Conservation (phyloP, 2,113 vertebrate species). For the Microtus ochrogaster region DNA sequence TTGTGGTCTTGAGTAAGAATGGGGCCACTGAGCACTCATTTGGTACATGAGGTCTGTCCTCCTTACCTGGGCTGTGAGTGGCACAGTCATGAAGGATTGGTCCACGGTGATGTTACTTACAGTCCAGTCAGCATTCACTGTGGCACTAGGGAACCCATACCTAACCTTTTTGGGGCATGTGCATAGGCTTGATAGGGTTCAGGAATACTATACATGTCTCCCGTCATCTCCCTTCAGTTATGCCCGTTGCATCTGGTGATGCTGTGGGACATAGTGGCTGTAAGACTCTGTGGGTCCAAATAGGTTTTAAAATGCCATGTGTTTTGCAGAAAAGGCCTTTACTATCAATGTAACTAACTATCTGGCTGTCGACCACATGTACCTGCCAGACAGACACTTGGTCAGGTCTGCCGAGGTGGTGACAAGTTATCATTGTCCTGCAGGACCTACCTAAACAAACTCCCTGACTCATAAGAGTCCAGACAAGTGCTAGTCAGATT, state of each 20-base stretch:
- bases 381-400: neutral
- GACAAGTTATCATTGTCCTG: neutral
- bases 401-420: no score
- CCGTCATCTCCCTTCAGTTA: no score
- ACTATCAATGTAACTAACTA: neutral
- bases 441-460: neutral
- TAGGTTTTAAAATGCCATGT: neutral
- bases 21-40: fast-evolving
- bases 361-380: neutral
- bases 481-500: neutral
- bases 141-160: fast-evolving
- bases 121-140: neutral
- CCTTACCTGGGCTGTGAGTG: neutral
- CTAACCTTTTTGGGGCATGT: neutral
- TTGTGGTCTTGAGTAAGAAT: neutral
- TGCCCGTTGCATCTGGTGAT: neutral
- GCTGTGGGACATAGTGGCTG: neutral
- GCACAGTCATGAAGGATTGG: neutral
- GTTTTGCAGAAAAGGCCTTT: neutral
- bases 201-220: neutral
- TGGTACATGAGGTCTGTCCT: neutral
- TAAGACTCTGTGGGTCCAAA: neutral
- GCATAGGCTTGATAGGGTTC: neutral
- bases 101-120: neutral
- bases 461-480: neutral